Evolutionary conservation across 1,140 invertebrate genomes (phyloP), one percentile per base, ranked within the genome.

Genomic region (Aphidius gifuensis): DNA sequence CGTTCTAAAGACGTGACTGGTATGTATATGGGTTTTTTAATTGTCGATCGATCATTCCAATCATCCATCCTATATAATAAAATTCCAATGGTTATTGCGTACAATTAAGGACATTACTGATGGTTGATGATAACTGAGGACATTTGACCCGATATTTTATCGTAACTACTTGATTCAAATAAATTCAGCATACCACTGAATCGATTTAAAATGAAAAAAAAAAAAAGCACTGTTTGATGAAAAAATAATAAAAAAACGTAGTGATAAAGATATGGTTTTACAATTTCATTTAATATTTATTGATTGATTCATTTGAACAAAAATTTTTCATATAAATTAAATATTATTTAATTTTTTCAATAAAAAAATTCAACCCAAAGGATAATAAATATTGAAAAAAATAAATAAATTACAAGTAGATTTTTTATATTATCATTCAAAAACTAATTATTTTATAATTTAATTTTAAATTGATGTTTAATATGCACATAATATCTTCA

Each of bases 21-120:
- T 32, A 32, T 32, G 23, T 32, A 32, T 32, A 32, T 32, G 4
- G 4, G 2, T 51, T 53, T 60, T 45, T 60, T 51, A 42, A 60
- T 60, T 51, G 51, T 32, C 8, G 32, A 58, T 58, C 57, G 44
- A 47, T 45, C 23, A 53, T 61, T 61, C 50, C 51, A 23, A 54
- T 55, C 43, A 55, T 61, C 46, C 23, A 32, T 32, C 4, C 42
- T 57, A 38, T 57, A 61, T 9, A 16, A n/a, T 32, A 11, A 11
- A 54, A 55, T 61, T 44, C 60, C 50, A 39, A 61, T 53, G 50
- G 50, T 45, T 61, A 61, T 61, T 55, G 60, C 60, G 44, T 55
- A 51, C 60, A 61, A 61, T 61, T 61, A 61, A 54, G 60, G 23
- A 55, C 60, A 61, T 42, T 39, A 42, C 51, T 9, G 23, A 48